Conservation (phyloP, 2,113 vertebrate species). For the Trinectes maculatus region DNA sequence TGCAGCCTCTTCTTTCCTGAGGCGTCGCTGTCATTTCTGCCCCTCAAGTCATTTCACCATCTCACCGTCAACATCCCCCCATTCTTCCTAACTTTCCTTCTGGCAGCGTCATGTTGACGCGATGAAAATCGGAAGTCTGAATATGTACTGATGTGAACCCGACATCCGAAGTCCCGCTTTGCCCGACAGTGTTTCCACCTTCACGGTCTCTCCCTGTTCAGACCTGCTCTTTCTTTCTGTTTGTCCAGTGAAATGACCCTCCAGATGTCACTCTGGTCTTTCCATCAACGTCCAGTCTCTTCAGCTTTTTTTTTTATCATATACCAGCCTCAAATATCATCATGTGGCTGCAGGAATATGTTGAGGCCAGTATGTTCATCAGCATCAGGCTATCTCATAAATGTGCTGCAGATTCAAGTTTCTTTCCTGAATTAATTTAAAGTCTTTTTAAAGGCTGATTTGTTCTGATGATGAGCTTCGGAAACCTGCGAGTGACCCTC, state of each 20-base stretch:
- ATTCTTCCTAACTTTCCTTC: slow-evolving; percentile 8
- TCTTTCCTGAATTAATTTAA: neutral
- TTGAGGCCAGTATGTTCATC: neutral
- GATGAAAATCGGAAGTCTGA: slow-evolving; percentile 36
- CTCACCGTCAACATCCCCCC: slow-evolving; percentile 24
- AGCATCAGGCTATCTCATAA: neutral
- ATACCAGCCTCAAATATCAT: slow-evolving; percentile 57
- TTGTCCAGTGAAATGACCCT: slow-evolving; percentile 37
- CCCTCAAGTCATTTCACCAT: slow-evolving; percentile 6
- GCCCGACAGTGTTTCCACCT: slow-evolving; percentile 9
- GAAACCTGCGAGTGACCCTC: too few species aligned
- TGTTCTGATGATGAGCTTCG: too few species aligned
- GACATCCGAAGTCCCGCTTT: slow-evolving; percentile 3
- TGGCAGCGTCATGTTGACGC: slow-evolving; percentile 10
- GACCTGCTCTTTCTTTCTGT: slow-evolving; percentile 29
- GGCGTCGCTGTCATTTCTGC: too few species aligned
- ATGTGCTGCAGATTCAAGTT: neutral
- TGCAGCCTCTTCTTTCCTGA: neutral
- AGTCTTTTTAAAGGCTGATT: neutral
- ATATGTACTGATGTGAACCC: slow-evolving; percentile 7
- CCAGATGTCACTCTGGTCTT: slow-evolving; percentile 43
- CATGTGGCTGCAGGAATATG: slow-evolving; percentile 13
- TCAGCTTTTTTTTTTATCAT: slow-evolving; percentile 7
- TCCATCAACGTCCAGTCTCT: slow-evolving; percentile 43
- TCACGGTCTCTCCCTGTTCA: slow-evolving; percentile 33